Evolutionary conservation across 1,140 invertebrate genomes (phyloP), one percentile per base, ranked within the genome.

Genomic region (Papilio xuthus): DNA sequence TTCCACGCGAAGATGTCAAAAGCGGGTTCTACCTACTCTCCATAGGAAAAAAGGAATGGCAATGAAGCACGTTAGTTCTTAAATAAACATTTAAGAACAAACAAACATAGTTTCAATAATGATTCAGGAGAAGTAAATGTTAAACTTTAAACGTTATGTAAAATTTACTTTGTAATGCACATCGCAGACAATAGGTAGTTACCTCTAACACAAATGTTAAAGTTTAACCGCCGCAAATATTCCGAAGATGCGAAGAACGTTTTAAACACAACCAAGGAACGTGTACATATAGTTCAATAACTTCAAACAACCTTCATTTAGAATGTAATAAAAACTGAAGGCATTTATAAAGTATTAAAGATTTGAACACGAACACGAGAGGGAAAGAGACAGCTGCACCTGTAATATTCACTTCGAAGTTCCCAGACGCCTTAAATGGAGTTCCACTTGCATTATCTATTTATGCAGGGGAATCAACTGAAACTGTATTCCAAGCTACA

Each of bases 361-460:
- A 42, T 47, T 71, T 42, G 4, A 20, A 37, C 32, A 37, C 4
- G 7, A n/a, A n/a, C 12, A 44, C 28, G 42, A 69, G 79, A 74
- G 56, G 20, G 78, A 76, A 44, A 77, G 50, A 78, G 47, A 74
- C 41, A 69, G 26, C 20, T 23, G 42, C 71, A 73, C 71, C 71
- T 82, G 67, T 78, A 82, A 84, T 84, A 82, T 84, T 84, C 77
- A 82, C 60, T 75, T 77, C 41, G 56, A 80, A 81, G 60, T 80
- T 82, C 76, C 79, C 79, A 83, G 78, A 75, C 81, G 78, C 70
- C 79, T 72, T 79, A 77, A 78, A 80, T 82, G 81, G 81, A 79
- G 71, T 81, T 83, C 67, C 78, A 78, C 80, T 82, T 80, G 77
- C 80, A 81, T 84, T 84, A 82, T 72, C 75, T 82, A 82, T 82